phyloP scores from a whole-genome alignment of 2,113 vertebrate species.

The Acanthisitta chloris region DNA sequence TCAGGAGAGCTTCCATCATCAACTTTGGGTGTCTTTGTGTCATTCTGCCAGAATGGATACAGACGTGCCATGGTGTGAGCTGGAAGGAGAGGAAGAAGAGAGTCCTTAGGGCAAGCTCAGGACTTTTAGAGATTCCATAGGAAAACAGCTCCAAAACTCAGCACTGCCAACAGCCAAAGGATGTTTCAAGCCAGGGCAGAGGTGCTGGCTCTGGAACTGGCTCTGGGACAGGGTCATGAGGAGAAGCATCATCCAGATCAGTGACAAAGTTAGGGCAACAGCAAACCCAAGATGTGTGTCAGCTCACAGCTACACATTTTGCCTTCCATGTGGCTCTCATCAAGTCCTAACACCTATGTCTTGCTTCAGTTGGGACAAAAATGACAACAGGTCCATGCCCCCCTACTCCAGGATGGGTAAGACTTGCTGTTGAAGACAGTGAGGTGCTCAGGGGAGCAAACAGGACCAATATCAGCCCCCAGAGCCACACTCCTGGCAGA shows the following conservation, averaged over 20 bases:
- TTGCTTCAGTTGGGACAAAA: too few relatives aligned
- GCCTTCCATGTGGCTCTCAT: neutral
- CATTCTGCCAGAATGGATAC: constrained; percentile 85
- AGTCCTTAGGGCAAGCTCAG: neutral
- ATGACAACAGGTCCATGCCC: neutral
- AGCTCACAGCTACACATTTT: neutral
- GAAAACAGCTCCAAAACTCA: neutral
- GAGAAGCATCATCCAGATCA: neutral
- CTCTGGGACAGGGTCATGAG: neutral
- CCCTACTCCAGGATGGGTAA: neutral
- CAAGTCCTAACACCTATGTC: accelerated
- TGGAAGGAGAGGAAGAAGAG: constrained; percentile 54
- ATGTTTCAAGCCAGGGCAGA: neutral
- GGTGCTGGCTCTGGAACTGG: neutral
- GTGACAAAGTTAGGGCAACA: neutral
- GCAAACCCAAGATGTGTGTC: neutral
- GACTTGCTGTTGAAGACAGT: neutral
- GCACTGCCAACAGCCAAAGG: neutral
- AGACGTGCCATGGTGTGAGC: constrained; percentile 80
- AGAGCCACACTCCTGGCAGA: neutral
- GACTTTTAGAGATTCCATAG: neutral
- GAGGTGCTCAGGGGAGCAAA: neutral
- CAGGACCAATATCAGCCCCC: neutral
- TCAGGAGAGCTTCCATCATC: constrained; percentile 96
- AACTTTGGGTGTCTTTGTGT: constrained; percentile 91